Percentiles rank a stretch among this genome's conserved stretches.
phyloP scores from a whole-genome alignment of 2,888 invertebrate species.

The Thelaira solivaga region DNA sequence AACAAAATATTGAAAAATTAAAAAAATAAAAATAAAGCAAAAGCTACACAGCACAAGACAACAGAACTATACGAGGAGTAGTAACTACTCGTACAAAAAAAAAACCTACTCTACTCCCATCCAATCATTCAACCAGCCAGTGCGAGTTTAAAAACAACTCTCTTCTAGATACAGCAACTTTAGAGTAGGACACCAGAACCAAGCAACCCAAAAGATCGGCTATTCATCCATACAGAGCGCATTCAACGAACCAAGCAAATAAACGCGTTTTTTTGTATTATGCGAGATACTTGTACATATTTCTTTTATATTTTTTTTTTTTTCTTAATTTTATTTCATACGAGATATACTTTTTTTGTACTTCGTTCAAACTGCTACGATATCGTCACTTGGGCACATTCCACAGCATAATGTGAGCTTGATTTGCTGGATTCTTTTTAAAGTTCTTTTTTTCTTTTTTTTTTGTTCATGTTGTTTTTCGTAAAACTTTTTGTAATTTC shows the following conservation, averaged over 20 bases:
- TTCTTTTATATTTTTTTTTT: background rate
- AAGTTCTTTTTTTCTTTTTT: slow-evolving; percentile 11
- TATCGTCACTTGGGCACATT: slow-evolving; percentile 76
- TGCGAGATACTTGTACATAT: too few species aligned
- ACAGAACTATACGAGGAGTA: too few species aligned
- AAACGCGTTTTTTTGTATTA: slow-evolving; percentile 54
- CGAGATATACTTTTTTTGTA: background rate
- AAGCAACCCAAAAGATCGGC: slow-evolving; percentile 8
- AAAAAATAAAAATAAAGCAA: slow-evolving; percentile 6
- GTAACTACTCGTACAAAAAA: background rate
- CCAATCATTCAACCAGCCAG: background rate
- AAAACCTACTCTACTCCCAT: slow-evolving; percentile 17
- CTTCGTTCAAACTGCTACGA: slow-evolving; percentile 69
- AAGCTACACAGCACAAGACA: slow-evolving; percentile 33
- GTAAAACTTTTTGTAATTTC: slow-evolving; percentile 40
- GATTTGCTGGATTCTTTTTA: slow-evolving; percentile 73
- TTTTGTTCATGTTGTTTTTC: slow-evolving; percentile 7
- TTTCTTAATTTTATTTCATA: background rate
- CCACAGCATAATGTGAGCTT: slow-evolving; percentile 75
- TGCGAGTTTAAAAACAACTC: background rate
- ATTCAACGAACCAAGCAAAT: slow-evolving; percentile 41
- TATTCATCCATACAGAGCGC: slow-evolving; percentile 23
- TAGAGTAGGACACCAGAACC: background rate
- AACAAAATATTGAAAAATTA: too few species aligned
- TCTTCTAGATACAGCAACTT: background rate